Percentiles rank a stretch among this genome's conserved stretches.
phyloP scores from a whole-genome alignment of 2,113 vertebrate genomes.

The Chaetura pelagica region DNA sequence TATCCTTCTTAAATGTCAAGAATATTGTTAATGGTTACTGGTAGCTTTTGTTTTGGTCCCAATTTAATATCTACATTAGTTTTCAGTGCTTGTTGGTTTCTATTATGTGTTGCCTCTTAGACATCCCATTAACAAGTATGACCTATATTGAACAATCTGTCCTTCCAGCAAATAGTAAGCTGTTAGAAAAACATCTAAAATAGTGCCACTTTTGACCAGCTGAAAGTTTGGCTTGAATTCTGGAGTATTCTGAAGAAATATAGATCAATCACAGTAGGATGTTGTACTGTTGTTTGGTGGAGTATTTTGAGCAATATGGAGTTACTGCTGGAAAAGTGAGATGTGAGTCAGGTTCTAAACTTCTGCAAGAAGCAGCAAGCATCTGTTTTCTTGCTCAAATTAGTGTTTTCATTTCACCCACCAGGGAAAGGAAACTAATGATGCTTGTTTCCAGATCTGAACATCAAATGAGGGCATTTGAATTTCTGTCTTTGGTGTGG shows the following conservation, averaged over 20 bases:
- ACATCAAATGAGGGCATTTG: background rate
- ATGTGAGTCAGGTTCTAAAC: background rate
- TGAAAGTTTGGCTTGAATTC: background rate
- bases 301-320: background rate
- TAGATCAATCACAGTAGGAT: background rate
- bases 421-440: background rate
- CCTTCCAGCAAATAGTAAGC: background rate
- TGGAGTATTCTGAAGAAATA: background rate
- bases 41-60: background rate
- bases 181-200: background rate
- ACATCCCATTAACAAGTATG: background rate
- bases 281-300: background rate
- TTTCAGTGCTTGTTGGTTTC: background rate
- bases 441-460: background rate
- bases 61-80: background rate
- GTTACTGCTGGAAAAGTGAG: background rate
- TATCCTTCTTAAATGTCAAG: background rate
- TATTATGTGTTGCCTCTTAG: background rate
- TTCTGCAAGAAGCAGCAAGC: background rate
- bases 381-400: background rate
- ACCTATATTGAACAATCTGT: background rate
- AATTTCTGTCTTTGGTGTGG: background rate
- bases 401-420: background rate
- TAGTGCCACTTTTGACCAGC: background rate
- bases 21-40: background rate